A percentile compares a stretch with the other conserved stretches of the same genome.
These are phyloP conservation scores for Paramormyrops kingsleyae DNA, from an alignment of 2,113 vertebrate genomes.

Conservation along the genomic window DNA sequence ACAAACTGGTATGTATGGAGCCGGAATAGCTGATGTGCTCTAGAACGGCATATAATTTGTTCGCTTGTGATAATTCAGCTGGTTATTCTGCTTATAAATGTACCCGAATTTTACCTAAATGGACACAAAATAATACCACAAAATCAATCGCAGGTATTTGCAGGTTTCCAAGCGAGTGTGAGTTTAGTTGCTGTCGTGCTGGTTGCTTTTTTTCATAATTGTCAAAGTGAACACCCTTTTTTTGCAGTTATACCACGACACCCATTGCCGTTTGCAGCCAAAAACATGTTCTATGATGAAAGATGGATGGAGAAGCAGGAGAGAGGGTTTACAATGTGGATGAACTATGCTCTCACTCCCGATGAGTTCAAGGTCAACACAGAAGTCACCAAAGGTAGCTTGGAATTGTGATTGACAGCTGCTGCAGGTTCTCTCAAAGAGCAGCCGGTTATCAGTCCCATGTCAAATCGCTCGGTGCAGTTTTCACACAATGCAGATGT, in stretches of 20 bases:
- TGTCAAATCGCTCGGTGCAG: neutral
- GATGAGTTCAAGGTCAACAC: conserved; percentile 85
- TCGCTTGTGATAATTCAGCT: neutral
- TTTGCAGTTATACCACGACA: conserved; percentile 81
- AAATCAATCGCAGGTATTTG: neutral
- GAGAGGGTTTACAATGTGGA: conserved; percentile 86
- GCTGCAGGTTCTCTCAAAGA: neutral
- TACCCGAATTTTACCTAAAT: neutral
- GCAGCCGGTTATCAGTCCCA: neutral
- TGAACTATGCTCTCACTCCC: conserved; percentile 91
- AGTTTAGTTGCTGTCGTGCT: neutral
- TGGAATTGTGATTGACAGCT: neutral
- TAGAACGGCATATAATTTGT: neutral
- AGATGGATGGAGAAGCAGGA: conserved; percentile 95
- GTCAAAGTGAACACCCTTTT: conserved; percentile 35
- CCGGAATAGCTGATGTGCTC: neutral
- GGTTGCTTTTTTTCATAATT: conserved; percentile 43
- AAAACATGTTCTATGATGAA: conserved; percentile 96
- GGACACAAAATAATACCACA: neutral
- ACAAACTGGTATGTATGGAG: conserved; percentile 66
- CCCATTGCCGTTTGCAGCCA: conserved; percentile 88
- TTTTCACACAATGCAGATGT: neutral
- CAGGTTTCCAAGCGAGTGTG: neutral
- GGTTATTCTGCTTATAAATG: neutral
- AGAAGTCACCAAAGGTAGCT: conserved; percentile 70